These are phyloP conservation scores for Noctilio leporinus DNA, from an alignment of 2,113 vertebrate species.

Conservation along the genomic window DNA sequence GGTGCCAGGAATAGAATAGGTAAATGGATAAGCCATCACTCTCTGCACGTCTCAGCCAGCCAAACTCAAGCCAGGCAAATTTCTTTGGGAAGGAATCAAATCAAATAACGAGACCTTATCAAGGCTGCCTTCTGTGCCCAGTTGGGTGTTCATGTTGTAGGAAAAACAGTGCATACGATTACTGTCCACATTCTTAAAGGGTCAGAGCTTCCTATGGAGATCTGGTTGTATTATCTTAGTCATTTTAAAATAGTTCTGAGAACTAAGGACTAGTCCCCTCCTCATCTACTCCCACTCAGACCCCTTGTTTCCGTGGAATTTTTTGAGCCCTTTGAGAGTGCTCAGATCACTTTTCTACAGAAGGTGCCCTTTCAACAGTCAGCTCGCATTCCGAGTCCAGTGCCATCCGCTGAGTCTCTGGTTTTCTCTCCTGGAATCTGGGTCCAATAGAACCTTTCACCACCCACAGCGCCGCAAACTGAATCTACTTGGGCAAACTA, in stretches of 20 bases:
- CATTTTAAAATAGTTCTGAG: not conserved
- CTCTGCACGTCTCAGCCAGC: not conserved
- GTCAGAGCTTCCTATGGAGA: not conserved
- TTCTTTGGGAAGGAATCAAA: not conserved
- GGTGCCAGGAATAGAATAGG: not conserved
- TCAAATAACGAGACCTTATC: not conserved
- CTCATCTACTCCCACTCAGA: not conserved
- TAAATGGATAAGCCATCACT: not conserved
- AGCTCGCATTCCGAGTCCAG: rapidly evolving
- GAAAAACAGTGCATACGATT: not conserved
- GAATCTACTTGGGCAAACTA: not conserved
- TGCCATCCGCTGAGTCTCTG: not conserved
- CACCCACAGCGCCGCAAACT: not conserved
- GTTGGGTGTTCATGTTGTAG: not conserved
- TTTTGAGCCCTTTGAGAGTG: not conserved
- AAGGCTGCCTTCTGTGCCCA: not conserved
- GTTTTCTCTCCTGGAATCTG: not conserved
- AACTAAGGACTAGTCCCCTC: not conserved
- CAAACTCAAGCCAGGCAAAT: not conserved
- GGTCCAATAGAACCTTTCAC: not conserved
- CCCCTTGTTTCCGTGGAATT: not conserved
- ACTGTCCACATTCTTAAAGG: not conserved
- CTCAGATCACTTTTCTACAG: not conserved
- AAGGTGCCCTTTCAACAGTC: not conserved
- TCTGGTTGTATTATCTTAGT: not conserved